Evolutionary conservation across 2,113 vertebrate species (phyloP).

Genomic region (Sorex araneus): DNA sequence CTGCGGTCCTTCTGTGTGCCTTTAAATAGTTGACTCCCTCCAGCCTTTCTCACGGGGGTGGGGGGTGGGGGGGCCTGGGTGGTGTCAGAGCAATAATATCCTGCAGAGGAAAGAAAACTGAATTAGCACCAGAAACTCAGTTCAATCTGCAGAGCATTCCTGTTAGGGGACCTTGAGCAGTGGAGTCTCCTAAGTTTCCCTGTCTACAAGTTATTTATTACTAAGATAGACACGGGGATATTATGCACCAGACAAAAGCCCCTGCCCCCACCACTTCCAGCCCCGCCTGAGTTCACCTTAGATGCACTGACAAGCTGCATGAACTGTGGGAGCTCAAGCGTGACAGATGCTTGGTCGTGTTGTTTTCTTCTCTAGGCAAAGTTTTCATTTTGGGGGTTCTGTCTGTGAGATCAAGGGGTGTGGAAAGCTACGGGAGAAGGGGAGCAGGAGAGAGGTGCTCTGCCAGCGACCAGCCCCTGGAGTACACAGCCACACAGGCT

Average conservation of each 20-base stretch:
- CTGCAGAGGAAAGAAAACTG: not conserved
- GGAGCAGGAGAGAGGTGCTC: too few relatives aligned
- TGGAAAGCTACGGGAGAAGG: too few relatives aligned
- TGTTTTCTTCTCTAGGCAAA: too few relatives aligned
- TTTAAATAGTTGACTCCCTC: not conserved
- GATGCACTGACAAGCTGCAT: too few relatives aligned
- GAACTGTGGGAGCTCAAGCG: too few relatives aligned
- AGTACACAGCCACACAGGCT: too few relatives aligned
- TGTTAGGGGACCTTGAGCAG: too few relatives aligned
- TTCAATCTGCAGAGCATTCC: accelerated
- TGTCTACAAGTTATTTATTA: not conserved
- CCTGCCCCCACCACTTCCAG: accelerated
- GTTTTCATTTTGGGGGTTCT: too few relatives aligned
- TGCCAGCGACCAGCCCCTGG: too few relatives aligned
- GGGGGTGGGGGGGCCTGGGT: not conserved
- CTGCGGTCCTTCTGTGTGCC: accelerated
- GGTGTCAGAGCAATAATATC: accelerated
- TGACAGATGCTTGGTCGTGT: too few relatives aligned
- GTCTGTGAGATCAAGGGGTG: too few relatives aligned
- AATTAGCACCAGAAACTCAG: not conserved
- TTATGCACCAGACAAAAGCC: not conserved
- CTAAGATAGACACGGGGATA: not conserved
- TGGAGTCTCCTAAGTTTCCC: not conserved
- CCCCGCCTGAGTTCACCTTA: too few relatives aligned
- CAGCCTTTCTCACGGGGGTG: not conserved